Base-by-base conservation (phyloP, 2,797 vertebrate species). In the Rhinogobio ventralis region DNA sequence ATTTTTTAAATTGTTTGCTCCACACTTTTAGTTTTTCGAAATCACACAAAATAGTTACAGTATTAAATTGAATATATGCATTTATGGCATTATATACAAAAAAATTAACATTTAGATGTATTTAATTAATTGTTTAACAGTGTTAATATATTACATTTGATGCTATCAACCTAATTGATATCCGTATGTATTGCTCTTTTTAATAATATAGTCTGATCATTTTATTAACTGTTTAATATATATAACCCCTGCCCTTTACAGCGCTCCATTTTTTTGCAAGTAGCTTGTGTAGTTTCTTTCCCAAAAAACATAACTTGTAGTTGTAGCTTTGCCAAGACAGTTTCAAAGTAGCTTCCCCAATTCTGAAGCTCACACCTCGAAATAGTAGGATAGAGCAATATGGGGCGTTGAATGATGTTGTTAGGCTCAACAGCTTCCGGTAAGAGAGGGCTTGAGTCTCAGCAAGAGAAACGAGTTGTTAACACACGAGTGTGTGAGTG, bases 401-500 rank as follows among this genome's bases (percentile, higher is more conserved):
- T 93, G 51, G 66, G 45, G 33, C 20, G 23, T 64, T 86, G 89
- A 87, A 85, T 82, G 79, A 73, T 77, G 81, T 57, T 84, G 49
- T 42, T 55, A 49, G 71, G 72, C 42, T 78, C 23, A 53, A 73
- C 81, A 79, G 79, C 30, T 45, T 53, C 71, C 68, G 78, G 62
- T 66, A 82, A 45, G 57, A 72, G 74, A 84, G 90, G 92, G 86
- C 92, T 93, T 81, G 93, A 93, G 75, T 28, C 51, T 19, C 71
- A 10, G 25, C 39, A 79, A 82, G 89, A 80, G 84, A 67, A 84
- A n/a, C 49, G 33, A 72, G 55, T 74, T 62, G 85, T 79, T 71
- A 74, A 86, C 72, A 82, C 67, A 67, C 62, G 64, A 42, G 81
- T 82, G 80, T 73, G 80, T 85, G 84, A 36, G 67, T 46, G 73